Evolutionary conservation across 53 echinoderm and acorn worm species (phyloP).

Genomic region (Crossaster papposus): DNA sequence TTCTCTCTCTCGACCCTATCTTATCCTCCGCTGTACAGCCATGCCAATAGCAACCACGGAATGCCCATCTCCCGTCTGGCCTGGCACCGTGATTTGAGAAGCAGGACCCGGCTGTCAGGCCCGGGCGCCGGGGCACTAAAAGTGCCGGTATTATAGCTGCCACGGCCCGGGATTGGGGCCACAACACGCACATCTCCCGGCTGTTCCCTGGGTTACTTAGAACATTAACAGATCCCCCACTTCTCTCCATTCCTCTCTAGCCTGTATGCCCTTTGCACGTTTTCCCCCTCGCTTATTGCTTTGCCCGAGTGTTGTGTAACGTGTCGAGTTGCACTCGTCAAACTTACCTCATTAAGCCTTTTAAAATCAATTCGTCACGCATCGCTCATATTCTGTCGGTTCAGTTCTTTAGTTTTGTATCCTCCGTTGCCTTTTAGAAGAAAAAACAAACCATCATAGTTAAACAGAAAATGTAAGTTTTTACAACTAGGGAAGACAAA

Average conservation of each 20-base stretch:
- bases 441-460: background rate
- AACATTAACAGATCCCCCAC: slow-evolving; percentile 2
- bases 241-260: background rate
- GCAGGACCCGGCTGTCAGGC: slow-evolving; percentile 27
- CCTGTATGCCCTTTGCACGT: background rate
- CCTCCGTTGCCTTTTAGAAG: background rate
- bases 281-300: slow-evolving; percentile 38
- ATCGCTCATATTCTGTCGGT: background rate
- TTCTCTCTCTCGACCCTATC: slow-evolving; percentile 40
- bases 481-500: too few relatives aligned
- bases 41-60: slow-evolving; percentile 50
- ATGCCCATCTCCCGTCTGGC: slow-evolving; percentile 46
- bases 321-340: slow-evolving; percentile 36
- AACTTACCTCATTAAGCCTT: slow-evolving; percentile 16
- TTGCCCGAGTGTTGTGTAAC: slow-evolving; percentile 34
- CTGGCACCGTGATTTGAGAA: slow-evolving; percentile 42
- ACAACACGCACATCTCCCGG: slow-evolving; percentile 23
- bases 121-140: too few relatives aligned
- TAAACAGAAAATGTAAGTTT: background rate
- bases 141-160: background rate
- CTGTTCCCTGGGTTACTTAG: slow-evolving; percentile 45
- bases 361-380: background rate
- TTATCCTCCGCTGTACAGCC: background rate
- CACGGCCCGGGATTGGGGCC: background rate
- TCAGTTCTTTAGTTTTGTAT: background rate